Percentiles rank a stretch among this genome's conserved stretches.
Conservation (phyloP, 2,113 vertebrate genomes). For the Alaudala cheleensis region DNA sequence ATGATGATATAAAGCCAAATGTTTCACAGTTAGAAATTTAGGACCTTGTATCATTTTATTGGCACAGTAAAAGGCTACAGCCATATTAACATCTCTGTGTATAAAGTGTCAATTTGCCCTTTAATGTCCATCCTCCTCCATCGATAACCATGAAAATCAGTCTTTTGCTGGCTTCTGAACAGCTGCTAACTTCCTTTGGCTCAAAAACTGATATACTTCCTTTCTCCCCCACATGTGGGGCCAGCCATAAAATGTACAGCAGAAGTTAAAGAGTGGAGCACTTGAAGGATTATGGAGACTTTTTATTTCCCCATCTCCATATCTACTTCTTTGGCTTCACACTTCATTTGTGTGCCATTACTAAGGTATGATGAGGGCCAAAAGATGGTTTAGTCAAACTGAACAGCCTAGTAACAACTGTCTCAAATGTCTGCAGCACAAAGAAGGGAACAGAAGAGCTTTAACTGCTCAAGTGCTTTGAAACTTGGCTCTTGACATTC, state of each 20-base stretch:
- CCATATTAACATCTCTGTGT: neutral
- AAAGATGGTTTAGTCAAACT: neutral
- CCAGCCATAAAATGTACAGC: neutral
- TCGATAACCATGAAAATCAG: neutral
- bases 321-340: neutral
- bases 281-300: neutral
- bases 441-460: neutral
- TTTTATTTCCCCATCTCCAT: neutral
- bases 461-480: neutral
- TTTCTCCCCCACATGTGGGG: neutral
- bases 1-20: neutral
- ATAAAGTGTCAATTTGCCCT: constrained; percentile 7
- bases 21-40: constrained; percentile 5
- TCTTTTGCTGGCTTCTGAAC: neutral
- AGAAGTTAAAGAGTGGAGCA: neutral
- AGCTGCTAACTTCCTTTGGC: neutral
- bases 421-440: neutral
- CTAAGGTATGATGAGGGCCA: neutral
- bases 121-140: neutral
- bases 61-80: constrained; percentile 11
- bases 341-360: neutral
- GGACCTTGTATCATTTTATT: neutral
- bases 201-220: neutral
- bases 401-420: neutral
- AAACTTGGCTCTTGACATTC: neutral